phyloP scores from a whole-genome alignment of 2,797 vertebrate species.

The Anas georgica region DNA sequence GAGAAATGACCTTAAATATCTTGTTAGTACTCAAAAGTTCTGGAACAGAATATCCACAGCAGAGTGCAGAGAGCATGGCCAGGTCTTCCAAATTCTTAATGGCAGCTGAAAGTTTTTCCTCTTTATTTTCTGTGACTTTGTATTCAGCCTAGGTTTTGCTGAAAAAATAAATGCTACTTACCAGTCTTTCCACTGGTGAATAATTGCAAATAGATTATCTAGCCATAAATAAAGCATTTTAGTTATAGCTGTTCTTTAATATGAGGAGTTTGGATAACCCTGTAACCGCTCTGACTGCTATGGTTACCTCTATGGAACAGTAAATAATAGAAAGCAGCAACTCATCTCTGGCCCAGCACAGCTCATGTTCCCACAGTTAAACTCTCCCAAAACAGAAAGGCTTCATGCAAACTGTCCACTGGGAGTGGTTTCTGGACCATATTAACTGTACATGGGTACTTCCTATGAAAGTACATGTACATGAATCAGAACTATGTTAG shows the following conservation, averaged over 20 bases:
- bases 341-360: background rate
- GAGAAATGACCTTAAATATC: conserved; percentile 21
- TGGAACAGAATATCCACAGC: background rate
- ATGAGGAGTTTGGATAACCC: conserved; percentile 22
- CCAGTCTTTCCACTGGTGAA: background rate
- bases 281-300: background rate
- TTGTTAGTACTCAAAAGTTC: background rate
- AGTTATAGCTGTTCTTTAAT: background rate
- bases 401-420: background rate
- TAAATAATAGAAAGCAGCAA: conserved; percentile 9
- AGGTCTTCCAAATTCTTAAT: background rate
- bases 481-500: background rate
- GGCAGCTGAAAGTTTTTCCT: background rate
- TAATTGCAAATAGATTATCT: conserved; percentile 2
- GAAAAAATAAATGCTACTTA: conserved; percentile 22
- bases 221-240: background rate
- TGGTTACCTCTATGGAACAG: conserved; percentile 2
- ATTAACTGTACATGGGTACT: background rate
- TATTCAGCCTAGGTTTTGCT: conserved; percentile 11
- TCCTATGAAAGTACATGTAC: background rate
- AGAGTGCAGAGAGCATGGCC: background rate
- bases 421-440: background rate
- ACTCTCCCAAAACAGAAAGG: background rate
- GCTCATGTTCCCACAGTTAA: background rate
- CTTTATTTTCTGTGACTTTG: conserved; percentile 12